Percentiles rank a stretch among this genome's conserved stretches.
Evolutionary conservation across 2,113 vertebrate genomes (phyloP).

Genomic region (Raja brachyura): DNA sequence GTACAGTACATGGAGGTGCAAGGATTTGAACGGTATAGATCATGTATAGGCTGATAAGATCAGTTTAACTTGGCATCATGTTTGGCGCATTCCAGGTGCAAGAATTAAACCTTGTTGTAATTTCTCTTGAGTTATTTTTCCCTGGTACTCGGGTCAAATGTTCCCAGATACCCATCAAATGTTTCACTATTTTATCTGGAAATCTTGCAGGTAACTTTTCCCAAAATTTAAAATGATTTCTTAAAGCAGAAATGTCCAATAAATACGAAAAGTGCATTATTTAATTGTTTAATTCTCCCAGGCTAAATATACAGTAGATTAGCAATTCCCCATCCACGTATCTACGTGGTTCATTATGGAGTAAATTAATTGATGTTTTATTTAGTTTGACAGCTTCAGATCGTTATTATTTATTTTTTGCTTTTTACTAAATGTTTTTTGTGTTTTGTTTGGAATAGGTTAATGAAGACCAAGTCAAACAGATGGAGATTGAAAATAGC

Average conservation of each 20-base stretch:
- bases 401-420: neutral
- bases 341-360: neutral
- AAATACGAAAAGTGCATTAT: neutral
- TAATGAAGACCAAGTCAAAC: conserved; percentile 83
- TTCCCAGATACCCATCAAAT: neutral
- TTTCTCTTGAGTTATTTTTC: neutral
- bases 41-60: too few relatives aligned
- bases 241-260: neutral
- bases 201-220: neutral
- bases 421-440: conserved; percentile 35
- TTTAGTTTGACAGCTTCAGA: conserved; percentile 41
- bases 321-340: neutral
- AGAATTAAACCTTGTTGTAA: neutral
- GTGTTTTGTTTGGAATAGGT: conserved; percentile 67
- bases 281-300: neutral
- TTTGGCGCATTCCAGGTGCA: neutral
- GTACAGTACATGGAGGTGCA: too few relatives aligned
- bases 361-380: neutral
- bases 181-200: neutral
- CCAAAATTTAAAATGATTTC: neutral
- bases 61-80: too few relatives aligned
- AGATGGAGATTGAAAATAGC: conserved; percentile 93
- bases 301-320: neutral
- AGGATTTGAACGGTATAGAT: too few relatives aligned
- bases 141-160: too few relatives aligned